phyloP scores from a whole-genome alignment of 2,797 vertebrate species.

The Tenualosa ilisha region DNA sequence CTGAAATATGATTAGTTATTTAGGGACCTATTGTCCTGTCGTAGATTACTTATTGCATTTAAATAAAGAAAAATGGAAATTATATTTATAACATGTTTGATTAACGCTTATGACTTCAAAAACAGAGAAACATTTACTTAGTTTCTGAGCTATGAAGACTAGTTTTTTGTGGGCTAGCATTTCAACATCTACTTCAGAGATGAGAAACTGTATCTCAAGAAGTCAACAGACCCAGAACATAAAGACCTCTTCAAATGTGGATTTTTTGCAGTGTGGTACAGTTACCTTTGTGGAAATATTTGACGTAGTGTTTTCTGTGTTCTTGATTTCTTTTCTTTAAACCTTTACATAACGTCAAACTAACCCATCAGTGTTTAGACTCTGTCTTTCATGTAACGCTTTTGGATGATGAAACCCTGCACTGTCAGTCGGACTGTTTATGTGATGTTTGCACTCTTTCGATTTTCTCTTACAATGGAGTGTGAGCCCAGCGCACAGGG shows the following conservation, averaged over 20 bases:
- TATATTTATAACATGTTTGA: not conserved
- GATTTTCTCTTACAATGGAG: slow-evolving; percentile 2
- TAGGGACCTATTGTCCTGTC: slow-evolving; percentile 6
- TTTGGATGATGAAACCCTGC: not conserved
- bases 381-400: not conserved
- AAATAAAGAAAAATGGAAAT: not conserved
- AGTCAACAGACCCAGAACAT: not conserved
- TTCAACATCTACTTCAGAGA: not conserved
- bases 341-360: not conserved
- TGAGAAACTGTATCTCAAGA: not conserved
- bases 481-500: not conserved
- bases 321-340: too few species aligned
- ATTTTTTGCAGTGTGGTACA: not conserved
- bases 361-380: not conserved
- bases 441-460: slow-evolving; percentile 10
- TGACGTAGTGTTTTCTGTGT: not conserved
- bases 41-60: slow-evolving; percentile 6
- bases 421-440: not conserved
- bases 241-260: not conserved
- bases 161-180: not conserved
- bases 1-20: slow-evolving; percentile 24
- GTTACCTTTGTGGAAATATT: not conserved
- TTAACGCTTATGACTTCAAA: not conserved
- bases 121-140: not conserved
- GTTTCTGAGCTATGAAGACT: not conserved